phyloP scores from a whole-genome alignment of 2,888 invertebrate genomes.

The Reticulitermes lucifugus region DNA sequence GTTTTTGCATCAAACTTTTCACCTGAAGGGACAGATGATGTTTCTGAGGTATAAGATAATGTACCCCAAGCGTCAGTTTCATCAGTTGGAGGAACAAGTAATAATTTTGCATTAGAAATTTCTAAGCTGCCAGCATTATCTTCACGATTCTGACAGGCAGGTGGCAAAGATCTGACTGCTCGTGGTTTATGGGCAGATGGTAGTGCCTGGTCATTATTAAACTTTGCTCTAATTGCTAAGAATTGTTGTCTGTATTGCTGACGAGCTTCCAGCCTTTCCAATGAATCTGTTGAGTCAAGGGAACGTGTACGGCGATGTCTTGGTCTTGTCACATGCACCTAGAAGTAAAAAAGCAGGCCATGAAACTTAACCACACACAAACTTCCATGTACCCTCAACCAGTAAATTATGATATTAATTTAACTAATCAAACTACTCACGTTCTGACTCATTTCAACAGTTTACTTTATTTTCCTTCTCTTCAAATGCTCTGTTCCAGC shows the following conservation, averaged over 20 bases:
- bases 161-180: neutral
- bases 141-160: neutral
- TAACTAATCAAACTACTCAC: neutral
- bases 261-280: slow-evolving; percentile 21
- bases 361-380: neutral
- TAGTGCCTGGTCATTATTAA: slow-evolving; percentile 1
- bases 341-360: neutral
- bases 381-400: too few species aligned
- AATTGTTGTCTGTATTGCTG: slow-evolving; percentile 32
- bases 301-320: slow-evolving; percentile 24
- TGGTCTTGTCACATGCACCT: neutral
- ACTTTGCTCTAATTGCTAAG: slow-evolving; percentile 40
- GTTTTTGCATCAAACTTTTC: neutral
- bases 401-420: neutral
- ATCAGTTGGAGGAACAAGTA: neutral
- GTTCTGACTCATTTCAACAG: neutral
- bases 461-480: too few species aligned
- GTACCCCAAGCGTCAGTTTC: neutral
- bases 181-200: neutral
- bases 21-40: neutral
- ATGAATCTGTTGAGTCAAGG: slow-evolving; percentile 28
- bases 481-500: too few species aligned
- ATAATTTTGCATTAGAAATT: neutral
- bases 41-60: neutral
- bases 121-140: neutral